Conservation (phyloP, 2,888 invertebrate genomes). For the Phytoseiulus persimilis region DNA sequence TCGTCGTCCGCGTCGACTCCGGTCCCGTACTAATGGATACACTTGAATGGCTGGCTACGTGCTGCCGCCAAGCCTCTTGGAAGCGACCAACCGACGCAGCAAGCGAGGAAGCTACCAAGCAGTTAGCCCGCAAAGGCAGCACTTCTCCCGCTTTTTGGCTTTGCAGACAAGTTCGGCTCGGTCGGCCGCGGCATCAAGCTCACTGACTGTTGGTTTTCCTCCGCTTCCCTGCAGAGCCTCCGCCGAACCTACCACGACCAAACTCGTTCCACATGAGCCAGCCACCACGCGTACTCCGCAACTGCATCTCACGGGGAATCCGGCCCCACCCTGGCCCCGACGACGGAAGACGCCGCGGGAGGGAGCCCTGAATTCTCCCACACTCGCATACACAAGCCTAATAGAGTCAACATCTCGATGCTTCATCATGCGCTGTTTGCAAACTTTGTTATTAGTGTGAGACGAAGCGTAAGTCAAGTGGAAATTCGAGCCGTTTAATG, state of each 20-base stretch:
- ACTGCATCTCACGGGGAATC: too few species aligned
- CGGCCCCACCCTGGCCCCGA: too few species aligned
- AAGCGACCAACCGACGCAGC: background rate
- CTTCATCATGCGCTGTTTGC: background rate
- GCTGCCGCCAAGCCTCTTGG: background rate
- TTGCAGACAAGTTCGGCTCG: background rate
- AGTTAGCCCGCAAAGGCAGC: background rate
- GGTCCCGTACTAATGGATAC: background rate
- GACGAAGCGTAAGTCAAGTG: background rate
- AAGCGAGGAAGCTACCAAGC: background rate
- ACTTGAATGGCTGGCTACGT: background rate
- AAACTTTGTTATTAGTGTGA: background rate
- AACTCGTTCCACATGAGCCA: too few species aligned
- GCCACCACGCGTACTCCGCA: too few species aligned
- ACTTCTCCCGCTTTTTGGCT: background rate
- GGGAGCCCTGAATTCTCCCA: background rate
- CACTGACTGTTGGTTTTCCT: too few species aligned
- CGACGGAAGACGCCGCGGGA: background rate
- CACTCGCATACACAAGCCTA: background rate
- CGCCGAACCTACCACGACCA: too few species aligned
- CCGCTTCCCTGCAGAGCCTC: too few species aligned
- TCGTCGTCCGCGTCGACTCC: background rate
- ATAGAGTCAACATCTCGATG: background rate
- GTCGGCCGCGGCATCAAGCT: too few species aligned
- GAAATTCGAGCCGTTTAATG: background rate